Percentiles rank a stretch among this genome's conserved stretches.
These are phyloP conservation scores for Escarpia spicata DNA, from an alignment of 2,888 invertebrate species.

Conservation along the genomic window DNA sequence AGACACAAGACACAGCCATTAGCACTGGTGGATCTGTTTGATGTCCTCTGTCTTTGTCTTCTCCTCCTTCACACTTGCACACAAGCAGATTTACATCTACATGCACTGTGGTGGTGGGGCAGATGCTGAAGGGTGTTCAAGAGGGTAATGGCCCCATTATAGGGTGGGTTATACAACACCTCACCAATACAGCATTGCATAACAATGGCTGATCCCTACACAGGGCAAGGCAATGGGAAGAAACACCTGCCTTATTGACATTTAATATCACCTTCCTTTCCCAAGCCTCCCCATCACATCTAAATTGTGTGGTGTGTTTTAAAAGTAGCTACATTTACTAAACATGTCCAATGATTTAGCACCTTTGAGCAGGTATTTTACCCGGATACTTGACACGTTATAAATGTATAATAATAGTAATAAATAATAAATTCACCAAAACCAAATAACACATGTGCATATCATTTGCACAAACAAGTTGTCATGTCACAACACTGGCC, in stretches of 20 bases:
- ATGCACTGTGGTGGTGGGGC: neutral
- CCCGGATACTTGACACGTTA: too few relatives aligned
- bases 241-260: neutral
- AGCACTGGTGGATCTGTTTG: neutral
- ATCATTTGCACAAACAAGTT: too few relatives aligned
- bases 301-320: neutral
- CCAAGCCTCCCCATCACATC: neutral
- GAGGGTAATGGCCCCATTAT: neutral
- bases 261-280: neutral
- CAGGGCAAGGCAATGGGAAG: neutral
- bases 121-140: conserved; percentile 16
- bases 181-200: neutral
- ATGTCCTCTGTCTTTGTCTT: neutral
- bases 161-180: conserved; percentile 16
- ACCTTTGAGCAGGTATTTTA: too few relatives aligned
- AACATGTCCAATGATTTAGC: too few relatives aligned
- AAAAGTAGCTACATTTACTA: too few relatives aligned
- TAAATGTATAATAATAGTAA: too few relatives aligned
- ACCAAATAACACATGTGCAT: too few relatives aligned
- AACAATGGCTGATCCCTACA: conserved; percentile 6
- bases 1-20: neutral
- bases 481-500: too few relatives aligned
- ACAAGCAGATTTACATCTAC: neutral
- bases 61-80: neutral
- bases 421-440: too few relatives aligned